A percentile compares a stretch with the other conserved stretches of the same genome.
phyloP scores from a whole-genome alignment of 2,797 vertebrate genomes.

The Siniperca scherzeri region DNA sequence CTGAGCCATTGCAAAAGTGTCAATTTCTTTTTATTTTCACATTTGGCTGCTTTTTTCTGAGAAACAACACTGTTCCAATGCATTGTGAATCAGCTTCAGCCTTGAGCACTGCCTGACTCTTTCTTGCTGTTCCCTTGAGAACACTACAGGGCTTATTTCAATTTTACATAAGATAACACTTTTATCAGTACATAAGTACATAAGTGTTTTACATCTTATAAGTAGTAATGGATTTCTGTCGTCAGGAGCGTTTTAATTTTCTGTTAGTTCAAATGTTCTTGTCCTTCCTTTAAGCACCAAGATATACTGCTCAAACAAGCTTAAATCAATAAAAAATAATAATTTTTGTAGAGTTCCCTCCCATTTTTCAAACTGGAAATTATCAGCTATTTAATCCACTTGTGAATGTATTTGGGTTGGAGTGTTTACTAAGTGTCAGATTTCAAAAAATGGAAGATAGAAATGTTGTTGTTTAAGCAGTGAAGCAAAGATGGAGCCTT shows the following conservation, averaged over 20 bases:
- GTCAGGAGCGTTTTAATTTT: conserved; percentile 22
- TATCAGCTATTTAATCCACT: conserved; percentile 48
- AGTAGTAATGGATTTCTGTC: conserved; percentile 30
- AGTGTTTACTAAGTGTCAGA: conserved; percentile 64
- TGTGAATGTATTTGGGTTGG: conserved; percentile 44
- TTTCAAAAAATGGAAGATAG: conserved; percentile 63
- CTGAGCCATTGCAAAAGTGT: conserved; percentile 66
- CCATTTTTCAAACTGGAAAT: conserved; percentile 53
- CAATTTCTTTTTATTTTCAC: conserved; percentile 10
- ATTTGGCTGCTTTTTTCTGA: conserved; percentile 38
- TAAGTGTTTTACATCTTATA: conserved; percentile 48
- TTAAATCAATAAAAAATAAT: conserved; percentile 65
- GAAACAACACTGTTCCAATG: conserved; percentile 48
- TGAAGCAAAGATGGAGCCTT: conserved; percentile 50
- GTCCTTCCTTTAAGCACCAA: conserved; percentile 53
- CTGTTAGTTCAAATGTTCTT: conserved; percentile 49
- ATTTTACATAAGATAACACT: conserved; percentile 43
- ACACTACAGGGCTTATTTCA: conserved; percentile 60
- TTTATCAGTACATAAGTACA: conserved; percentile 47
- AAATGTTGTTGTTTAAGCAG: conserved; percentile 53
- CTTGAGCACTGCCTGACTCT: conserved; percentile 67
- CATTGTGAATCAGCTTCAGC: conserved; percentile 57
- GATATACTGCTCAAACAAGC: conserved; percentile 44
- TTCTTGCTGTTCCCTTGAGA: conserved; percentile 47
- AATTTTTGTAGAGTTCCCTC: conserved; percentile 69